A percentile compares a stretch with the other conserved stretches of the same genome.
Evolutionary conservation across 2,797 vertebrate genomes (phyloP).

Genomic region (Loriculus beryllinus): DNA sequence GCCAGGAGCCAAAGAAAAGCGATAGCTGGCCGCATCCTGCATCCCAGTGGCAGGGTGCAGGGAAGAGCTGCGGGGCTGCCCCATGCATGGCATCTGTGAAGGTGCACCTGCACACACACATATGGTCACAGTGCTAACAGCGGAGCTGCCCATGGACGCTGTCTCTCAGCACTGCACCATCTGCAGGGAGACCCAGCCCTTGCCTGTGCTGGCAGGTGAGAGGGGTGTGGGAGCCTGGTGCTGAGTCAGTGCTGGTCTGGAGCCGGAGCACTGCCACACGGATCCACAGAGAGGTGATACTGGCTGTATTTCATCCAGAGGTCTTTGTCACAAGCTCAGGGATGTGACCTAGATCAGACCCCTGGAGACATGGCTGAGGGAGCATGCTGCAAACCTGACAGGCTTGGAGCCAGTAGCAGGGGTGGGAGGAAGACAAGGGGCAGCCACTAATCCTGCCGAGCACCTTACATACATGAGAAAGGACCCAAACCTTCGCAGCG

Average conservation of each 20-base stretch:
- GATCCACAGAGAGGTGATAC: neutral
- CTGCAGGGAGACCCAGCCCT: neutral
- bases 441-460: neutral
- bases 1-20: neutral
- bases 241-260: neutral
- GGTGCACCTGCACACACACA: neutral
- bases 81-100: rapidly evolving
- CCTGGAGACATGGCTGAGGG: neutral
- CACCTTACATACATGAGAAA: neutral
- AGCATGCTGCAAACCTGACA: neutral
- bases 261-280: rapidly evolving
- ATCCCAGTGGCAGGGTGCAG: neutral
- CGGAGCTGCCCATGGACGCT: rapidly evolving
- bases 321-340: neutral
- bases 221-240: rapidly evolving
- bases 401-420: neutral
- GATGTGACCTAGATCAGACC: rapidly evolving
- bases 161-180: rapidly evolving
- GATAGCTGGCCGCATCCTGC: rapidly evolving
- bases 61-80: neutral
- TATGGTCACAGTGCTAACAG: rapidly evolving
- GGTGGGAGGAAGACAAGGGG: rapidly evolving
- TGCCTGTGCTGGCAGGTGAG: neutral
- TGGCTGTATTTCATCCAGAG: neutral
- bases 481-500: neutral